phyloP scores from a whole-genome alignment of 1,140 invertebrate species.

The Dreissena rostriformis region DNA sequence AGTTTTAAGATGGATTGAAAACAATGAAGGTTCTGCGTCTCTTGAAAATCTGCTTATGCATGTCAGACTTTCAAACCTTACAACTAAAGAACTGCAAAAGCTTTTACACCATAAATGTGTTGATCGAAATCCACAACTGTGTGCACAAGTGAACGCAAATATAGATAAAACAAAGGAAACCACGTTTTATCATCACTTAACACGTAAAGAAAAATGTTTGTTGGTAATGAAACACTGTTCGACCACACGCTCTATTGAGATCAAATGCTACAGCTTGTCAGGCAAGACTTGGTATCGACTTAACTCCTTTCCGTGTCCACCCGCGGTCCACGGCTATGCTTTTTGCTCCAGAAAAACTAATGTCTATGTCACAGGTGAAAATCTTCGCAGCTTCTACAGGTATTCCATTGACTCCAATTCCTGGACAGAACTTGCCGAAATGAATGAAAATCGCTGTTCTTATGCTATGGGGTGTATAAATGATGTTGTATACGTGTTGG shows the following conservation, averaged over 20 bases:
- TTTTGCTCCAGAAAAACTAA: slow-evolving; percentile 20
- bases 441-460: slow-evolving; percentile 14
- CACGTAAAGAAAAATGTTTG: slow-evolving; percentile 51
- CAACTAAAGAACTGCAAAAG: neutral
- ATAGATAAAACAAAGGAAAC: neutral
- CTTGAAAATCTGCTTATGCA: slow-evolving; percentile 31
- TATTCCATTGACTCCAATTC: slow-evolving; percentile 27
- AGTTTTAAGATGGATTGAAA: slow-evolving; percentile 49
- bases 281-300: slow-evolving; percentile 35
- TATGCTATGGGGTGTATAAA: slow-evolving; percentile 37
- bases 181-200: neutral
- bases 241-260: slow-evolving; percentile 1
- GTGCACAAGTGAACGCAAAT: neutral
- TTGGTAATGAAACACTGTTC: slow-evolving; percentile 31
- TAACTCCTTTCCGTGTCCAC: neutral
- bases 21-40: slow-evolving; percentile 16
- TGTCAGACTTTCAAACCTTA: slow-evolving; percentile 43
- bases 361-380: slow-evolving; percentile 27
- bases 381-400: slow-evolving; percentile 5
- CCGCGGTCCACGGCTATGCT: slow-evolving; percentile 22
- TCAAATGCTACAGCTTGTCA: slow-evolving; percentile 27
- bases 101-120: slow-evolving; percentile 7
- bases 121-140: neutral
- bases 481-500: slow-evolving; percentile 38
- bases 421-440: slow-evolving; percentile 23